These are phyloP conservation scores for Campopleginae sp. DNA, from an alignment of 2,888 invertebrate species.

Conservation along the genomic window DNA sequence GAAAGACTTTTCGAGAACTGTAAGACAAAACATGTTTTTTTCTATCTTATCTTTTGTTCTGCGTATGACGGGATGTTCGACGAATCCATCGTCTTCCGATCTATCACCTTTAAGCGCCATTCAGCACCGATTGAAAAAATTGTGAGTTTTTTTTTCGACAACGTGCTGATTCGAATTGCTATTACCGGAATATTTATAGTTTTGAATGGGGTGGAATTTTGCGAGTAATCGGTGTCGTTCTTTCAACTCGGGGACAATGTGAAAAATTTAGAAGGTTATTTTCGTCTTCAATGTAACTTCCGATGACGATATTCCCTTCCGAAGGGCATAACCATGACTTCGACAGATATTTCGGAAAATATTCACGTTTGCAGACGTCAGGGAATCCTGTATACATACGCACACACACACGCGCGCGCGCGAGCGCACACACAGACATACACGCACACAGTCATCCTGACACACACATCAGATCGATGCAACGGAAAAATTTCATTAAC, in stretches of 20 bases:
- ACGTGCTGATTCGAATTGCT: background rate
- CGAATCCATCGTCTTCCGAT: background rate
- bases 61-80: background rate
- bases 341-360: slow-evolving; percentile 9
- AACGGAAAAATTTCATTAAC: background rate
- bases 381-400: slow-evolving; percentile 7
- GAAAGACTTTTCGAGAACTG: background rate
- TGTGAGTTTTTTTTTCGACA: background rate
- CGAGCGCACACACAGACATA: background rate
- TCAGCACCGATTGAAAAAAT: background rate
- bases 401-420: background rate
- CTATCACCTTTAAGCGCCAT: background rate
- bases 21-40: background rate
- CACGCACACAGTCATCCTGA: background rate
- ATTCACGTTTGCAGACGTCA: background rate
- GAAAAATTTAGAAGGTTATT: background rate
- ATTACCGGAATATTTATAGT: background rate
- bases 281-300: background rate
- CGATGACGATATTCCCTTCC: background rate
- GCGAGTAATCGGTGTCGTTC: background rate
- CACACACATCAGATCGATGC: slow-evolving; percentile 2
- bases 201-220: background rate
- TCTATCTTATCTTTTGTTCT: background rate
- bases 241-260: background rate
- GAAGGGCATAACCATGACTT: background rate